Evolutionary conservation across 2,797 vertebrate genomes (phyloP).

Genomic region (Sphaeramia orbicularis): DNA sequence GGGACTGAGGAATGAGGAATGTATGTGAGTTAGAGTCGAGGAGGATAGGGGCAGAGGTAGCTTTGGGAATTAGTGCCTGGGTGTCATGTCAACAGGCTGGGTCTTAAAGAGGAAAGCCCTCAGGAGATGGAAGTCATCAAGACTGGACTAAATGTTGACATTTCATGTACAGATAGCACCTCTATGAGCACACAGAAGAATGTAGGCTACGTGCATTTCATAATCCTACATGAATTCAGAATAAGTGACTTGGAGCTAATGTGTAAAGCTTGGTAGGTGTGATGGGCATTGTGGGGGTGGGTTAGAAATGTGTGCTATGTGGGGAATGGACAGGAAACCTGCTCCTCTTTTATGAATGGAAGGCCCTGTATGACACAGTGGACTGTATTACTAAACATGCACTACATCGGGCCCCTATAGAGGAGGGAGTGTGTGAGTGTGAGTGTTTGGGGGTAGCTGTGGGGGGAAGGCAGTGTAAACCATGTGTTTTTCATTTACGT

Average conservation of each 20-base stretch:
- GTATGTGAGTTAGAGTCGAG: conserved; percentile 30
- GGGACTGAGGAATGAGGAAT: conserved; percentile 64
- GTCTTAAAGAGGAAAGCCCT: conserved; percentile 64
- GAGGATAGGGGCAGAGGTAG: conserved; percentile 26
- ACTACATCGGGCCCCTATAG: conserved; percentile 72
- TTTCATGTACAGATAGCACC: conserved; percentile 25
- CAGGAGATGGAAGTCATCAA: conserved; percentile 56
- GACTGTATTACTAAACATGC: conserved; percentile 74
- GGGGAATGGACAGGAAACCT: conserved; percentile 62
- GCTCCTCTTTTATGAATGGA: conserved; percentile 82
- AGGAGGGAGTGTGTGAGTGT: conserved; percentile 34
- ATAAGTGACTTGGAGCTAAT: conserved; percentile 5
- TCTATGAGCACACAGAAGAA: conserved; percentile 1
- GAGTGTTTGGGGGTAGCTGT: conserved; percentile 40
- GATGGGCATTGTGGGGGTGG: conserved; percentile 48
- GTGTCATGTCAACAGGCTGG: conserved; percentile 79
- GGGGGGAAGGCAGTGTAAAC: conserved; percentile 34
- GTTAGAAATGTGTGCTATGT: conserved; percentile 51
- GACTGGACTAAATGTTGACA: conserved; percentile 47
- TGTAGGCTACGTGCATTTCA: conserved; percentile 1
- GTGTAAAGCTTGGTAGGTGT: conserved; percentile 11
- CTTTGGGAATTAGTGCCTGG: conserved; percentile 74
- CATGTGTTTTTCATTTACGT: conserved; percentile 89
- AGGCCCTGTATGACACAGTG: conserved; percentile 77
- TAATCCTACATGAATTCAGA: conserved; percentile 12